Conservation (phyloP, 37 sponge, comb jelly and placozoan species). For the Beroe forskalii region DNA sequence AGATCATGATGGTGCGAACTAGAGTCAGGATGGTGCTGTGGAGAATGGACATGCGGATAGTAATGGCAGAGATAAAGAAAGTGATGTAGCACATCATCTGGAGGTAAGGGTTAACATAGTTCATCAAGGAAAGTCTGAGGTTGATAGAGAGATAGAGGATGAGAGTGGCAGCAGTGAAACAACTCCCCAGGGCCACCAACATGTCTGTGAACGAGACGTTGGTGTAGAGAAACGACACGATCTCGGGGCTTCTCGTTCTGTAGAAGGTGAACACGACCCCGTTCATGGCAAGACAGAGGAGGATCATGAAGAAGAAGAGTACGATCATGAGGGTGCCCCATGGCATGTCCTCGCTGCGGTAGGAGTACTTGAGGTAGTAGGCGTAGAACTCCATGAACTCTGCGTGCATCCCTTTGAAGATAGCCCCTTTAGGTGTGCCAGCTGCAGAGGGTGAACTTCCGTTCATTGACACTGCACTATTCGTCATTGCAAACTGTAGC, state of each 20-base stretch:
- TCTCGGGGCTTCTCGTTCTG: neutral
- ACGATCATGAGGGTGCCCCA: constrained; percentile 15
- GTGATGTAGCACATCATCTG: neutral
- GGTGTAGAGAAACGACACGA: neutral
- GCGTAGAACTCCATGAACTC: constrained; percentile 9
- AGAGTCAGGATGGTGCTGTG: neutral
- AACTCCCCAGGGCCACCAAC: neutral
- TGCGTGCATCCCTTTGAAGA: neutral
- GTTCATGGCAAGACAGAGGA: neutral
- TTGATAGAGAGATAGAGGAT: neutral
- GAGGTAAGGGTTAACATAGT: neutral
- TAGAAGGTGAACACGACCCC: neutral
- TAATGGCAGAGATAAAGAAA: constrained; percentile 14
- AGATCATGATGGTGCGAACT: constrained; percentile 38
- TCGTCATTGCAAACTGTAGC: too few relatives aligned
- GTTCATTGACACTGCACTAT: too few relatives aligned
- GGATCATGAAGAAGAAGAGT: neutral
- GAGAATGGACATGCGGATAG: neutral
- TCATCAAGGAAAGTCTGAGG: neutral
- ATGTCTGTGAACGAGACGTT: neutral
- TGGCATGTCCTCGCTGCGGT: neutral
- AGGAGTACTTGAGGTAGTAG: constrained; percentile 14
- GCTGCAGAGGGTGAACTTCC: too few relatives aligned
- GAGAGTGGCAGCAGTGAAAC: neutral
- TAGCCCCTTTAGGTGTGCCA: too few relatives aligned